Evolutionary conservation across 30 jellyfish, hydroid and myxozoan species (phyloP).

Genomic region (Aurelia sp.): DNA sequence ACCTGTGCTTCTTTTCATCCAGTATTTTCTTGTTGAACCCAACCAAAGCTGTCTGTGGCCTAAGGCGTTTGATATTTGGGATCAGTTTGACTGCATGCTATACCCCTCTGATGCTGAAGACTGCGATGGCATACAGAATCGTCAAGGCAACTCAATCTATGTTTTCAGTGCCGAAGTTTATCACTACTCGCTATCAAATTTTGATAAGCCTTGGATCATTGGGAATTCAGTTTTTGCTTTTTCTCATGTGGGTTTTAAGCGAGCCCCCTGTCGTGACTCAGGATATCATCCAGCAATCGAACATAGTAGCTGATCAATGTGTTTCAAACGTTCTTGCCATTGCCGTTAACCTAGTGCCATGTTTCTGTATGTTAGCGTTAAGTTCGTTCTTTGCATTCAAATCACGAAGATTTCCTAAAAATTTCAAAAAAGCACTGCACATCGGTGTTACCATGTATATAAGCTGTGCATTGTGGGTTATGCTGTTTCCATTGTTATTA

Average conservation of each 20-base stretch:
- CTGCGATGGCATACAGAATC: constrained; percentile 79
- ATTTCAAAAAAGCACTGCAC: constrained; percentile 40
- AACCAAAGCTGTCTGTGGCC: constrained; percentile 45
- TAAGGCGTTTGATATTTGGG: constrained; percentile 74
- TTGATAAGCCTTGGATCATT: constrained; percentile 65
- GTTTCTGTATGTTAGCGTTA: constrained; percentile 27
- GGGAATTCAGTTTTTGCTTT: constrained; percentile 69
- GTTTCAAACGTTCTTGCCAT: neutral
- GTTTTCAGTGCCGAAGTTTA: constrained; percentile 47
- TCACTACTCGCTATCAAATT: constrained; percentile 71
- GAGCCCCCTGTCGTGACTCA: constrained; percentile 68
- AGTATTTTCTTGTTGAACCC: constrained; percentile 48
- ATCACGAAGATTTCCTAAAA: constrained; percentile 29
- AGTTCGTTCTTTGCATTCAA: constrained; percentile 20
- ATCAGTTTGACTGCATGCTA: constrained; percentile 77
- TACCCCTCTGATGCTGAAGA: neutral
- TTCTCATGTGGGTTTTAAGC: constrained; percentile 75
- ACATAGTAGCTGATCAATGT: constrained; percentile 39
- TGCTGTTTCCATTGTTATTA: constrained; percentile 32
- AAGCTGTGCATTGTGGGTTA: constrained; percentile 43
- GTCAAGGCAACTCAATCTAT: constrained; percentile 69
- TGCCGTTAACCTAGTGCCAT: constrained; percentile 16
- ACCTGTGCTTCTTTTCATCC: constrained; percentile 60
- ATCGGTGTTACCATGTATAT: constrained; percentile 38
- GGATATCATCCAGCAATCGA: constrained; percentile 29